A percentile compares a stretch with the other conserved stretches of the same genome.
Evolutionary conservation across 2,888 invertebrate genomes (phyloP).

Genomic region (Oscheius sp.): DNA sequence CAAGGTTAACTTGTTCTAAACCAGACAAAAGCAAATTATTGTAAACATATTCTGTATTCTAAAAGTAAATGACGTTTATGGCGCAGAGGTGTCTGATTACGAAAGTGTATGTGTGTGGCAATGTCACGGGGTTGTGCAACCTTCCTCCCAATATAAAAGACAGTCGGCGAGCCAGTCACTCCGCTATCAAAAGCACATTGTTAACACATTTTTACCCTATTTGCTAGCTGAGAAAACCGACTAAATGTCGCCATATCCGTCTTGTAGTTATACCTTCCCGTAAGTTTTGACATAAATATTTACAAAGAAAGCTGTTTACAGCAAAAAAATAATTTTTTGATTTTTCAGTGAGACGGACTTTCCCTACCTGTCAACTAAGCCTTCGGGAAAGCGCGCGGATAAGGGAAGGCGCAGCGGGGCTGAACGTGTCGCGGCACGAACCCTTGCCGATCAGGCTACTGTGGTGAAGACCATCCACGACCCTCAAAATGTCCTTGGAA

Average conservation of each 20-base stretch:
- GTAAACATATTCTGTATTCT: not conserved
- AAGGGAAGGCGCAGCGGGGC: constrained; percentile 51
- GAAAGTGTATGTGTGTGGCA: constrained; percentile 15
- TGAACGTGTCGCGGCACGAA: constrained; percentile 35
- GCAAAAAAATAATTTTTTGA: not conserved
- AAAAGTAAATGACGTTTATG: constrained; percentile 21
- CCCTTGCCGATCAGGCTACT: constrained; percentile 36
- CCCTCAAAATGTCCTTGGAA: constrained; percentile 28
- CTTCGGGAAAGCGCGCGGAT: constrained; percentile 52
- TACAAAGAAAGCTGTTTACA: not conserved
- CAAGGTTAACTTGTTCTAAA: no score
- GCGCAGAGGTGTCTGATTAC: constrained; percentile 29
- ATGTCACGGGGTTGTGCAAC: constrained; percentile 31
- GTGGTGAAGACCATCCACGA: constrained; percentile 55
- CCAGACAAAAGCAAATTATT: no score
- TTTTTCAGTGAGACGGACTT: constrained; percentile 61
- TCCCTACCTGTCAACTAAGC: constrained; percentile 53
- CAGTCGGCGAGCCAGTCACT: not conserved
- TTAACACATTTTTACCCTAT: not conserved
- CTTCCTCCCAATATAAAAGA: constrained; percentile 11
- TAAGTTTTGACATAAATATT: not conserved
- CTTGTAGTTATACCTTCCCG: constrained; percentile 11
- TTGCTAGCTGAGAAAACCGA: no score
- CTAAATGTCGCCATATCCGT: constrained; percentile 10
- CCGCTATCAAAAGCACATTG: not conserved